Base-by-base conservation (phyloP, 2,113 vertebrate species). In the Orientallactaga bullata region DNA sequence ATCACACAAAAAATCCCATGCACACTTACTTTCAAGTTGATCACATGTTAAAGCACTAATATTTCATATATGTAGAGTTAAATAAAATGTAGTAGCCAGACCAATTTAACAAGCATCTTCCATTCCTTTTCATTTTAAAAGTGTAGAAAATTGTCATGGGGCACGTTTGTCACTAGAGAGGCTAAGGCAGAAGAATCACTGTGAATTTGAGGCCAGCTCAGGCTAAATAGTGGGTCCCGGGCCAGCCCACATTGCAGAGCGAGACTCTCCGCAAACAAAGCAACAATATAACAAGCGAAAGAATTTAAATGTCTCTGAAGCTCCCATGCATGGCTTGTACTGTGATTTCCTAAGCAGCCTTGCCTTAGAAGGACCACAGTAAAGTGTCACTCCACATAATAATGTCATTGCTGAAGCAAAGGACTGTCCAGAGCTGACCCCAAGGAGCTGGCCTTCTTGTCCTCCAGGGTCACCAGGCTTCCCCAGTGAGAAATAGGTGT, bases 401-500 rank as follows among this genome's bases (percentile, higher is more conserved):
- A 68, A 51, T 7, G 3, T 32, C 20, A n/a, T 10, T 76, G 58
- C 51, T 35, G 2, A 87, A 87, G 26, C 42, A 15, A 87, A 87
- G 30, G 37, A n/a, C 55, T 55, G 20, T 21, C 35, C 71, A 30
- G 15, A 74, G 18, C 5, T 55, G 63, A 55, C 77, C 81, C 88
- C 37, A 32, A 24, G 21, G 32, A 9, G 7, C 76, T 39, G 0
- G 0, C 60, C 78, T 61, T 80, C n/a, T 78, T 26, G 37, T 88
- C 60, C n/a, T 79, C 12, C 0, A 47, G 69, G 61, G 69, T 85
- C 82, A 3, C 91, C n/a, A n/a, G 85, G 65, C 18, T 86, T 74
- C 30, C 37, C 76, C 61, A 83, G 3, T 9, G 51, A 72, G 47
- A 61, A 90, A 12, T 9, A 76, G 39, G 87, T 91, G 88, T 94